Percentiles rank a stretch among this genome's conserved stretches.
These are phyloP conservation scores for Plutella xylostella DNA, from an alignment of 2,888 invertebrate genomes.

Conservation along the genomic window DNA sequence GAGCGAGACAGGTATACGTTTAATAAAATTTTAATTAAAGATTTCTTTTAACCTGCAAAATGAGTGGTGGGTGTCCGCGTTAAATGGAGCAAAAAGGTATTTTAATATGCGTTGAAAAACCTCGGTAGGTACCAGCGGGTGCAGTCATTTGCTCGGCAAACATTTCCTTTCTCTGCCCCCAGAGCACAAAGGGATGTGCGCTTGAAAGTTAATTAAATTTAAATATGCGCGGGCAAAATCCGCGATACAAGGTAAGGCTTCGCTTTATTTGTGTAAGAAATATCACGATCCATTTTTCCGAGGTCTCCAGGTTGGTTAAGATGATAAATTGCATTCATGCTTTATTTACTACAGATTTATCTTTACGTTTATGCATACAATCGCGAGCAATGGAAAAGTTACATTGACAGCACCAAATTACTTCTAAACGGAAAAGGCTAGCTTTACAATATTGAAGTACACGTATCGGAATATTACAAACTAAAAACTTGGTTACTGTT, in stretches of 20 bases:
- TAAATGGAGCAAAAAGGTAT: conserved; percentile 35
- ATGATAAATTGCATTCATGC: no score
- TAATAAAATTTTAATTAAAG: conserved; percentile 37
- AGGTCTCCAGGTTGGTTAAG: no score
- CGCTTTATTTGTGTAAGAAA: no score
- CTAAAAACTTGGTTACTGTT: no score
- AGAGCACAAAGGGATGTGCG: conserved; percentile 44
- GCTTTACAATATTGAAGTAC: no score
- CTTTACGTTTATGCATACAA: no score
- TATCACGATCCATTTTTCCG: no score
- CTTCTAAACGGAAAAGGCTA: no score
- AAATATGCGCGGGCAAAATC: conserved; percentile 37
- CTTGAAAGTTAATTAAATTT: conserved; percentile 59
- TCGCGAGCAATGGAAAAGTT: no score
- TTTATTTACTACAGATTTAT: no score
- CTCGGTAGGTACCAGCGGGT: conserved; percentile 22
- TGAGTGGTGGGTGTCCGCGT: conserved; percentile 24
- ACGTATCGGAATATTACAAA: no score
- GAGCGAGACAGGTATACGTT: conserved; percentile 7
- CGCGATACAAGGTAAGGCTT: conserved; percentile 4
- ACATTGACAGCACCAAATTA: no score
- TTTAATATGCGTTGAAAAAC: conserved; percentile 35
- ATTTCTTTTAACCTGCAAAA: conserved; percentile 23
- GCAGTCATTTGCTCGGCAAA: conserved; percentile 36
- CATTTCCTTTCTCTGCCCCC: conserved; percentile 32